Evolutionary conservation across 2,888 invertebrate species (phyloP).

Genomic region (Sminthurinus aureus): DNA sequence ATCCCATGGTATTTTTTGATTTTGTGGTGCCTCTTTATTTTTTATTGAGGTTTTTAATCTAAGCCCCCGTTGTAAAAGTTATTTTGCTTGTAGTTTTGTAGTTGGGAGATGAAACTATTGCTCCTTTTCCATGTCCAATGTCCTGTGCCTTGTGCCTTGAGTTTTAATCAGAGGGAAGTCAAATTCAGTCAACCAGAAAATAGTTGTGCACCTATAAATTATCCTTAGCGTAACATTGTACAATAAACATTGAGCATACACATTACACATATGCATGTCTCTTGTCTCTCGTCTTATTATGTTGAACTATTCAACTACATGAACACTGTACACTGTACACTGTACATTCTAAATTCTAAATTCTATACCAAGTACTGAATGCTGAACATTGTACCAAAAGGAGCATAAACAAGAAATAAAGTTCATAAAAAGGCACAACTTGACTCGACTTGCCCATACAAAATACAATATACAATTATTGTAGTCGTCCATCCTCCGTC

Average conservation of each 20-base stretch:
- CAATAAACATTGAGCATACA: too few relatives aligned
- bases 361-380: too few relatives aligned
- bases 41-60: background rate
- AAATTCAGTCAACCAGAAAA: constrained; percentile 31
- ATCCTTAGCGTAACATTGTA: too few relatives aligned
- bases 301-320: too few relatives aligned
- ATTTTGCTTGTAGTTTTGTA: background rate
- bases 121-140: background rate
- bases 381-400: too few relatives aligned
- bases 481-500: background rate
- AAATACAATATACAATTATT: too few relatives aligned
- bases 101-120: background rate
- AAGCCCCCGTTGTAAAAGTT: background rate
- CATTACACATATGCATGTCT: background rate
- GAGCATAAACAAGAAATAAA: too few relatives aligned
- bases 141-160: background rate
- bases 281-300: too few relatives aligned
- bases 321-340: too few relatives aligned
- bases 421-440: too few relatives aligned
- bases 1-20: background rate
- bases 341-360: too few relatives aligned
- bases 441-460: too few relatives aligned
- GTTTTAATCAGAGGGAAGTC: constrained; percentile 30
- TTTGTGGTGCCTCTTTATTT: background rate
- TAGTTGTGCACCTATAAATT: constrained; percentile 36